Evolutionary conservation across 2,113 vertebrate species (phyloP).

Genomic region (Xiphophorus couchianus): DNA sequence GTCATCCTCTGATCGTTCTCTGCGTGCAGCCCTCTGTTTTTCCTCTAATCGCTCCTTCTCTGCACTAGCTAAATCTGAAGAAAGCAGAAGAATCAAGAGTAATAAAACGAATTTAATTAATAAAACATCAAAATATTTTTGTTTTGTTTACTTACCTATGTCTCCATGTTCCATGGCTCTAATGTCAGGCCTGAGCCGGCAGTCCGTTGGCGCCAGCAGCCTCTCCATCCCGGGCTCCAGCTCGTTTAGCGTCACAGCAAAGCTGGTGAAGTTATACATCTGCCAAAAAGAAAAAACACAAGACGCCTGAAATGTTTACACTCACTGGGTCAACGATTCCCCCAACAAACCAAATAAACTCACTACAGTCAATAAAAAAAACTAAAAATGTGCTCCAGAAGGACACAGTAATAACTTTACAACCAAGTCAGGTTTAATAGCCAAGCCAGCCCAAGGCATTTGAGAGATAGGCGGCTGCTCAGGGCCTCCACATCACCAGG

Average conservation of each 20-base stretch:
- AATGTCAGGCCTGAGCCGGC: slow-evolving; percentile 92
- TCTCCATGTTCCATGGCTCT: slow-evolving; percentile 93
- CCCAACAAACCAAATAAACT: background rate
- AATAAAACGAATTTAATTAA: too few relatives aligned
- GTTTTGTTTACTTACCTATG: slow-evolving; percentile 79
- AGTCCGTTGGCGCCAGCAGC: slow-evolving; percentile 88
- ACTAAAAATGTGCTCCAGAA: background rate
- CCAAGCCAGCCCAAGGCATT: too few relatives aligned
- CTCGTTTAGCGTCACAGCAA: slow-evolving; percentile 93
- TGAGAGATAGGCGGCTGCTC: too few relatives aligned
- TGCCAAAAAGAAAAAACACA: slow-evolving; percentile 49
- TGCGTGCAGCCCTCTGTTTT: slow-evolving; percentile 90
- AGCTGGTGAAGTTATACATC: slow-evolving; percentile 99
- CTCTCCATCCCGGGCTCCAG: slow-evolving; percentile 85
- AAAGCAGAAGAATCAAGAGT: background rate
- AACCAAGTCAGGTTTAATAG: too few relatives aligned
- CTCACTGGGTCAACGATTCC: background rate
- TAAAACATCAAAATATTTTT: background rate
- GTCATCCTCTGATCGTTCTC: slow-evolving; percentile 86
- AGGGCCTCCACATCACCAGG: too few relatives aligned
- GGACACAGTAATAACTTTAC: background rate
- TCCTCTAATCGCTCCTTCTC: slow-evolving; percentile 96
- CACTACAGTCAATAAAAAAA: background rate
- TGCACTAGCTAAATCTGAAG: slow-evolving; percentile 86
- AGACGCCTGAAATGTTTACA: background rate